These are phyloP conservation scores for Dynastes hyllus DNA, from an alignment of 2,888 invertebrate species.

Conservation along the genomic window DNA sequence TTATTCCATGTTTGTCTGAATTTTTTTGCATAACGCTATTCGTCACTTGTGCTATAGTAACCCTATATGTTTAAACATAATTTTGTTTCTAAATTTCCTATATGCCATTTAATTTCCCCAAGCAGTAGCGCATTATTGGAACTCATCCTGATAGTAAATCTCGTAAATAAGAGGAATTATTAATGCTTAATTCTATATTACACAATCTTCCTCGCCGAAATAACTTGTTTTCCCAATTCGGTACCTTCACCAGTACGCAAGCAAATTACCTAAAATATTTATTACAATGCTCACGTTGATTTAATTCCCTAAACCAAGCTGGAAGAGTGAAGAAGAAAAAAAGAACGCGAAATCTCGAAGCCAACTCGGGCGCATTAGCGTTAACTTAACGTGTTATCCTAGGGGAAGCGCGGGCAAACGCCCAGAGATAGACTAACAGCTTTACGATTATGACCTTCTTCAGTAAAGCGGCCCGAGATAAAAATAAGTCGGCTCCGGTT, in stretches of 20 bases:
- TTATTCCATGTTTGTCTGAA: too few species aligned
- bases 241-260: not conserved
- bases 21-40: too few species aligned
- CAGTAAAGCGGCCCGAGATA: slow-evolving; percentile 43
- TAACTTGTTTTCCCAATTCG: slow-evolving; percentile 2
- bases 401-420: slow-evolving; percentile 25
- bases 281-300: slow-evolving; percentile 17
- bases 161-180: too few species aligned
- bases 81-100: too few species aligned
- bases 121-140: too few species aligned
- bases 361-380: slow-evolving; percentile 31
- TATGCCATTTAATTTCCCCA: too few species aligned
- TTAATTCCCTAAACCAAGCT: slow-evolving; percentile 33
- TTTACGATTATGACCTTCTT: slow-evolving; percentile 46
- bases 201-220: not conserved
- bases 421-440: slow-evolving; percentile 43
- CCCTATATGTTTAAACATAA: too few species aligned
- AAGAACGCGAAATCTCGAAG: slow-evolving; percentile 26
- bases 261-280: slow-evolving; percentile 36
- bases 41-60: too few species aligned
- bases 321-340: slow-evolving; percentile 13
- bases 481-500: slow-evolving; percentile 45
- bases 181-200: not conserved
- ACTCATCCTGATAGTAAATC: too few species aligned
- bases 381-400: slow-evolving; percentile 40